Conservation (phyloP, 1,140 invertebrate species). For the Drosophila sturtevanti region DNA sequence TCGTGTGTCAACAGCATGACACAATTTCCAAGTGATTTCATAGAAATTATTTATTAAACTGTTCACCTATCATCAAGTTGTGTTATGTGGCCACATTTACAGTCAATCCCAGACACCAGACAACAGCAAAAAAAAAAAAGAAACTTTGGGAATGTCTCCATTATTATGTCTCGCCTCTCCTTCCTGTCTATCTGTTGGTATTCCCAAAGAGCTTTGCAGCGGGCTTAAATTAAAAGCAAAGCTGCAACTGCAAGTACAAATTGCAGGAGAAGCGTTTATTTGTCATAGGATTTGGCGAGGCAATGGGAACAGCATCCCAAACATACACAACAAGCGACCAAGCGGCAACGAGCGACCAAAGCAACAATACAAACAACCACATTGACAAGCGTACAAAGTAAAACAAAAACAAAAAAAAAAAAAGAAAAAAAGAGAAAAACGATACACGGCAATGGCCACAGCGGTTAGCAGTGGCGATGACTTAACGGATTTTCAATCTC, state of each 20-base stretch:
- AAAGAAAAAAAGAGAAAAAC: background rate
- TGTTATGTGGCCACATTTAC: conserved; percentile 2
- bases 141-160: background rate
- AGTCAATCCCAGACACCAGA: background rate
- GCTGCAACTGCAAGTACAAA: conserved; percentile 59
- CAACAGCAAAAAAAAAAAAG: background rate
- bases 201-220: conserved; percentile 38
- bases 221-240: conserved; percentile 75
- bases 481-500: conserved; percentile 81
- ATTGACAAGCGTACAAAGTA: conserved; percentile 36
- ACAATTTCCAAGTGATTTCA: no score
- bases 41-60: background rate
- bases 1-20: no score
- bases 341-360: conserved; percentile 47
- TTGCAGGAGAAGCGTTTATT: conserved; percentile 74
- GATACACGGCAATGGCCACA: conserved; percentile 57
- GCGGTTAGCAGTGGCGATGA: conserved; percentile 77
- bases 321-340: conserved; percentile 15
- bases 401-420: background rate
- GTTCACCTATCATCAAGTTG: background rate
- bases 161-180: background rate
- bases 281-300: conserved; percentile 69
- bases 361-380: conserved; percentile 65
- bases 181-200: conserved; percentile 14
- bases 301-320: conserved; percentile 11